Conservation (phyloP, 2,888 invertebrate species). For the Blastobasis adustella region DNA sequence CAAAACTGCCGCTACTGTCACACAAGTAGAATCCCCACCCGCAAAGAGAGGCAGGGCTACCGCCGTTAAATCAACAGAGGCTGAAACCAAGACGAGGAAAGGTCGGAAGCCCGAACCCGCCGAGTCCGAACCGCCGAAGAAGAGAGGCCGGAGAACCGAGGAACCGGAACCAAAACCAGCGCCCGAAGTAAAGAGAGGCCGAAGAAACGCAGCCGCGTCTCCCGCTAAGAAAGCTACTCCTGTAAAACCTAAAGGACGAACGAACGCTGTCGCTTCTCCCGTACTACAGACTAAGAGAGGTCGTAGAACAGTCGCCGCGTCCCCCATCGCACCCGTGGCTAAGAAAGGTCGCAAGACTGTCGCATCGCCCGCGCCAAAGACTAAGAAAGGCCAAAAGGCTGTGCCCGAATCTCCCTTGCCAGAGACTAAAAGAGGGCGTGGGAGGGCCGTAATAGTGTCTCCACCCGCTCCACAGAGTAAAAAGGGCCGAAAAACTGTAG, state of each 20-base stretch:
- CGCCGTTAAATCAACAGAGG: conserved; percentile 8
- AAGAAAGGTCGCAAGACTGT: not conserved
- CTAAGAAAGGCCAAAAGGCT: not conserved
- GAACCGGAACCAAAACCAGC: conserved; percentile 12
- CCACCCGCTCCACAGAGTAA: too few species aligned
- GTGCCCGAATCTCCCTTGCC: not conserved
- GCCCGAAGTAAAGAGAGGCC: conserved; percentile 9
- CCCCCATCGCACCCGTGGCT: not conserved
- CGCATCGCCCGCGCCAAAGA: not conserved
- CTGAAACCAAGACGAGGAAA: conserved; percentile 12
- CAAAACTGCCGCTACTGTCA: not conserved
- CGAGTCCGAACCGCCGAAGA: conserved; percentile 4
- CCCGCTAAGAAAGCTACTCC: not conserved
- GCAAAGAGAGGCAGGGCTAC: conserved; percentile 1
- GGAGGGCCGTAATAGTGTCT: not conserved
- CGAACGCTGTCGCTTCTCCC: not conserved
- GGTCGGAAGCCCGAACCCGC: conserved; percentile 2
- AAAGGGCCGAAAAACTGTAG: too few species aligned
- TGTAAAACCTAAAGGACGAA: not conserved
- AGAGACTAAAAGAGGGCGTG: not conserved
- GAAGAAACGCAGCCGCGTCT: conserved; percentile 2
- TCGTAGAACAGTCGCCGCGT: too few species aligned
- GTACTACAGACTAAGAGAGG: not conserved
- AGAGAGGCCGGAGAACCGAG: conserved; percentile 9
- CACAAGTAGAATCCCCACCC: not conserved